Evolutionary conservation across 2,113 vertebrate species (phyloP).

Genomic region (Ammospiza caudacuta): DNA sequence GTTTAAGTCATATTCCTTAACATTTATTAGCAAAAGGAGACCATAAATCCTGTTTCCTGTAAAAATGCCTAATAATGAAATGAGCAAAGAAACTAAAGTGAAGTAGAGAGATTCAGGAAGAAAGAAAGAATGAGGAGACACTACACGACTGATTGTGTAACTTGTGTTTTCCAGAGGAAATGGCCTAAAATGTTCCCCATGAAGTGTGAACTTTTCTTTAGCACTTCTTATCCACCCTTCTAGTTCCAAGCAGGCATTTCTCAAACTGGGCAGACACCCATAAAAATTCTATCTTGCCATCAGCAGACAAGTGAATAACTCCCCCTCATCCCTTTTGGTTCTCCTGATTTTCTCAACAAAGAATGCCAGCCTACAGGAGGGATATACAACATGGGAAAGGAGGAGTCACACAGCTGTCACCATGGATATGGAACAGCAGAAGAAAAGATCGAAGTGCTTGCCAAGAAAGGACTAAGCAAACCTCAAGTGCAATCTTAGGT

Average conservation of each 20-base stretch:
- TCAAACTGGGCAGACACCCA: neutral
- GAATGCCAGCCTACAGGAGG: neutral
- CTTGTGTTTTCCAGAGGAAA: neutral
- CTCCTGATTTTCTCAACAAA: neutral
- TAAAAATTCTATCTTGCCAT: neutral
- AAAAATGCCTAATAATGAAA: slow-evolving; percentile 31
- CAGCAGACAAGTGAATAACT: neutral
- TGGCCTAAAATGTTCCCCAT: neutral
- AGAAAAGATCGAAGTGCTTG: neutral
- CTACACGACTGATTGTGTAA: neutral
- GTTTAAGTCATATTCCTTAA: slow-evolving; percentile 54
- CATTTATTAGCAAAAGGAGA: slow-evolving; percentile 52
- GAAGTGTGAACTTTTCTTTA: neutral
- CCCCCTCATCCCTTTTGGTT: fast-evolving
- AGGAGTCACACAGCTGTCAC: neutral
- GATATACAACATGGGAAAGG: neutral
- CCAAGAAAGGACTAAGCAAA: slow-evolving; percentile 8
- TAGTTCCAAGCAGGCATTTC: neutral
- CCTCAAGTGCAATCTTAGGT: neutral
- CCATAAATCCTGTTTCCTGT: slow-evolving; percentile 34
- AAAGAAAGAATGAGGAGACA: neutral
- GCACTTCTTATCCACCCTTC: neutral
- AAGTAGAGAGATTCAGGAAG: neutral
- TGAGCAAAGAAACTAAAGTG: neutral
- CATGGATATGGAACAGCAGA: neutral